phyloP scores from a whole-genome alignment of 2,888 invertebrate species.

The Bibio marci region DNA sequence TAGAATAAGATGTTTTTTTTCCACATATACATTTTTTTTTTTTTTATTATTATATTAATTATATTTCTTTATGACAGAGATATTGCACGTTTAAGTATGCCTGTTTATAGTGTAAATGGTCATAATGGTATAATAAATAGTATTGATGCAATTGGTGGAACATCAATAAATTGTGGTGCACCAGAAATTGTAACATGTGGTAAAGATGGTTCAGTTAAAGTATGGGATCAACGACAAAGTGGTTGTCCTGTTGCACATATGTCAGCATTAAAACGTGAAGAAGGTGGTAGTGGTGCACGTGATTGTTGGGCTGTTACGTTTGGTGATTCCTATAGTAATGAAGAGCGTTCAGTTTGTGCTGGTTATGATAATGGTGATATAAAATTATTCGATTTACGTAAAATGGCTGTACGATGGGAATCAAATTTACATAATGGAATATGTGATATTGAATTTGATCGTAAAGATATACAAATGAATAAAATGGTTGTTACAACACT shows the following conservation, averaged over 20 bases:
- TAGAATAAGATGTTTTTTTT: not conserved
- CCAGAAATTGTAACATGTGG: conserved; percentile 92
- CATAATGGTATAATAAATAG: conserved; percentile 79
- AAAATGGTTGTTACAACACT: conserved; percentile 82
- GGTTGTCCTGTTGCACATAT: conserved; percentile 79
- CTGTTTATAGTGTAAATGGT: conserved; percentile 61
- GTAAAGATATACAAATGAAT: conserved; percentile 88
- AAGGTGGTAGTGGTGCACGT: conserved; percentile 44
- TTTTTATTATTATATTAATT: conserved; percentile 1
- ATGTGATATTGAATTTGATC: conserved; percentile 66
- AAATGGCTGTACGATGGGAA: conserved; percentile 76
- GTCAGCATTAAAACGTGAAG: conserved; percentile 38
- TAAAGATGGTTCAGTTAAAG: conserved; percentile 83
- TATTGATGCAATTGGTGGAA: conserved; percentile 83
- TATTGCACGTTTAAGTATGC: conserved; percentile 50
- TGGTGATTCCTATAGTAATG: conserved; percentile 75
- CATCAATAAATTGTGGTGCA: conserved; percentile 66
- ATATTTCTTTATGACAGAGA: conserved; percentile 38
- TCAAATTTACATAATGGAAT: conserved; percentile 84
- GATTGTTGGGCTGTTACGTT: conserved; percentile 93
- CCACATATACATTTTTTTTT: too few relatives aligned
- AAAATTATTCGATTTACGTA: conserved; percentile 79
- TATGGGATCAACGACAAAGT: conserved; percentile 90
- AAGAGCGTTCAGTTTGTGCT: conserved; percentile 72
- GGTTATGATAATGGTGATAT: conserved; percentile 95